Base-by-base conservation (phyloP, 2,888 invertebrate species). In the Lissocephala sabroskyi region DNA sequence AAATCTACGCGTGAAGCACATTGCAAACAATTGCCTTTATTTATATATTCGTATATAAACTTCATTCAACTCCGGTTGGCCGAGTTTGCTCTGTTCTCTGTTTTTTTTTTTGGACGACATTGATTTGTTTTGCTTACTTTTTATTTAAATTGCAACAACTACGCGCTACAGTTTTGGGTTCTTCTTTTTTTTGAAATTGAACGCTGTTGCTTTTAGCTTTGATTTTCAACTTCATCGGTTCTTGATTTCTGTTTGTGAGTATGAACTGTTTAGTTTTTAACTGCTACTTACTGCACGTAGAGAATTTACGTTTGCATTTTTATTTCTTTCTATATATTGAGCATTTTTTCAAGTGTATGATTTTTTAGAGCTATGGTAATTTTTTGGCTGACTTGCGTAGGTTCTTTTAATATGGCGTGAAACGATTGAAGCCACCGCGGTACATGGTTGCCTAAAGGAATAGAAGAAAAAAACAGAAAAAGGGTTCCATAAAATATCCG, bases 381-480 rank as follows among this genome's bases (percentile, higher is more conserved):
- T 43, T 52, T 75, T 73, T 67, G 74, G 73, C 68, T 73, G 66
- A 71, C 68, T 66, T 70, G 59, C 58, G 63, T 64, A 63, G 63
- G 49, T 52, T 55, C 19, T 70, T 85, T 89, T 89, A 96, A 86
- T 96, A 96, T 81, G 96, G 96, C 86, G 96, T 91, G 87, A 96
- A 96, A 87, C 96, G 91, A 88, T 95, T 96, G 90, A 95, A 96
- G 78, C 95, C 93, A 86, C 95, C 93, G 87, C 96, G 91, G 86
- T 96, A 96, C 79, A 96, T 93, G 68, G 95, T 94, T 83, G 95
- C 93, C 95, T 95, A 87, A 50, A 49, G 17, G 44, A 39, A 7
- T 11, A 55, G 65, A 61, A 16, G 6, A 0, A 9, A n/a, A 33
- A 37, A 42, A 9, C 0, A 29, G 3, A 43, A 4, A 1, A 10